Evolutionary conservation across 2,888 invertebrate species (phyloP).

Genomic region (Drosophila nr. perissopoda): DNA sequence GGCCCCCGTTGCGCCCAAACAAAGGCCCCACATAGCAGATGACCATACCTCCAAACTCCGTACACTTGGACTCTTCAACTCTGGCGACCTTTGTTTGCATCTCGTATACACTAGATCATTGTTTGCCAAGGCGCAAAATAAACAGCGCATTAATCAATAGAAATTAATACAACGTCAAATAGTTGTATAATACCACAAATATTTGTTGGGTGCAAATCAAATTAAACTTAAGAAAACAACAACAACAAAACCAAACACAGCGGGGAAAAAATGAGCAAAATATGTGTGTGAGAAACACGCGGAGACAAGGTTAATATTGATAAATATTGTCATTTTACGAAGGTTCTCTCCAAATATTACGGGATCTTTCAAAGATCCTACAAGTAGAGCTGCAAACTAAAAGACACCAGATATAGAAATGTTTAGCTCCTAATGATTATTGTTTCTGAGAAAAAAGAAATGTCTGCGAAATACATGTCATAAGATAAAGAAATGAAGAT

Average conservation of each 20-base stretch:
- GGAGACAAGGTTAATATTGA: conserved; percentile 36
- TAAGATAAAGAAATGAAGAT: neutral
- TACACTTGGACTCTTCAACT: conserved; percentile 8
- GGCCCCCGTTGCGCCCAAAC: conserved; percentile 66
- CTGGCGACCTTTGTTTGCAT: conserved; percentile 41
- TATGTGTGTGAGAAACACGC: conserved; percentile 21
- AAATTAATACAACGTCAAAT: conserved; percentile 75
- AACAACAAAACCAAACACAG: conserved; percentile 10
- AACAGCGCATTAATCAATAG: conserved; percentile 76
- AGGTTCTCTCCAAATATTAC: neutral
- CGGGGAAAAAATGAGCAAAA: conserved; percentile 32
- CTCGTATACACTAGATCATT: conserved; percentile 47
- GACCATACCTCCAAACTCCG: conserved; percentile 17
- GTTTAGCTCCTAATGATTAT: neutral
- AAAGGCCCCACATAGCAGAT: conserved; percentile 58
- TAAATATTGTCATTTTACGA: conserved; percentile 12
- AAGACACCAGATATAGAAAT: neutral
- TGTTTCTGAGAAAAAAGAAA: neutral
- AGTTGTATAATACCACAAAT: conserved; percentile 66
- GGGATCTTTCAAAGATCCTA: neutral
- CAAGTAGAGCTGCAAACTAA: neutral
- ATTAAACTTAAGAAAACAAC: conserved; percentile 50
- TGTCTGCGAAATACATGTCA: neutral
- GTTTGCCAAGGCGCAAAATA: conserved; percentile 69
- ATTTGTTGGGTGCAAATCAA: conserved; percentile 64